A percentile compares a stretch with the other conserved stretches of the same genome.
Conservation (phyloP, 2,888 invertebrate genomes). For the Mellilla xanthometata region DNA sequence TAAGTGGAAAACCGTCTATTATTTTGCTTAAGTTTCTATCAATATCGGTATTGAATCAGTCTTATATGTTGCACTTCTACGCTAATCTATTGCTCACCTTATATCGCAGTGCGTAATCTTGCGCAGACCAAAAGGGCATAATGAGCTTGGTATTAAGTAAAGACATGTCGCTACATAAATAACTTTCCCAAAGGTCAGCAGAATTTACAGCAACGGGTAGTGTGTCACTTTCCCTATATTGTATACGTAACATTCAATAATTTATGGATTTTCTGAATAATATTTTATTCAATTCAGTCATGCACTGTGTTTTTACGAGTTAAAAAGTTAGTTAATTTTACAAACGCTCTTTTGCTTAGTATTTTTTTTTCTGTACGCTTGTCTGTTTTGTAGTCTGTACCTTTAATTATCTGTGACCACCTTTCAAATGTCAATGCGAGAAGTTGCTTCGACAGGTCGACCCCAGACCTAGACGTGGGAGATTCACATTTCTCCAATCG, state of each 20-base stretch:
- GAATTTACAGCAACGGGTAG: slow-evolving; percentile 16
- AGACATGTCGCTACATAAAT: slow-evolving; percentile 18
- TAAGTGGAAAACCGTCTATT: too few species aligned
- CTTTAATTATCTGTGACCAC: slow-evolving; percentile 34
- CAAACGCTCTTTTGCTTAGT: too few species aligned
- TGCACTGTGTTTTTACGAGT: not conserved
- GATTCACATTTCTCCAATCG: slow-evolving; percentile 57
- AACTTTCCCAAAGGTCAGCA: slow-evolving; percentile 23
- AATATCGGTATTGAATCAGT: too few species aligned
- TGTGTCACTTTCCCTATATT: slow-evolving; percentile 23
- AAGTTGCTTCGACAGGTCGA: slow-evolving; percentile 45
- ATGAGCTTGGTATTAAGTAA: slow-evolving; percentile 21
- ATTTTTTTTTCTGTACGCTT: too few species aligned
- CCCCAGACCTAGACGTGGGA: slow-evolving; percentile 53
- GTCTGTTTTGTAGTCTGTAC: not conserved
- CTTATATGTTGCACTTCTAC: too few species aligned
- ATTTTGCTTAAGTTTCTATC: too few species aligned
- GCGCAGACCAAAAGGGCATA: slow-evolving; percentile 8
- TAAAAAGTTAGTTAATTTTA: too few species aligned
- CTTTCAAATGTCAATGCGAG: slow-evolving; percentile 70
- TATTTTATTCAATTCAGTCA: slow-evolving; percentile 6
- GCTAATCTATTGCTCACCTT: not conserved
- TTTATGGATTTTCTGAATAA: slow-evolving; percentile 9
- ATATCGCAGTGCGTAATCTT: slow-evolving; percentile 2
- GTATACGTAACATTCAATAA: slow-evolving; percentile 15